Base-by-base conservation (phyloP, 2,888 invertebrate species). In the Ryuthela nishihirai region DNA sequence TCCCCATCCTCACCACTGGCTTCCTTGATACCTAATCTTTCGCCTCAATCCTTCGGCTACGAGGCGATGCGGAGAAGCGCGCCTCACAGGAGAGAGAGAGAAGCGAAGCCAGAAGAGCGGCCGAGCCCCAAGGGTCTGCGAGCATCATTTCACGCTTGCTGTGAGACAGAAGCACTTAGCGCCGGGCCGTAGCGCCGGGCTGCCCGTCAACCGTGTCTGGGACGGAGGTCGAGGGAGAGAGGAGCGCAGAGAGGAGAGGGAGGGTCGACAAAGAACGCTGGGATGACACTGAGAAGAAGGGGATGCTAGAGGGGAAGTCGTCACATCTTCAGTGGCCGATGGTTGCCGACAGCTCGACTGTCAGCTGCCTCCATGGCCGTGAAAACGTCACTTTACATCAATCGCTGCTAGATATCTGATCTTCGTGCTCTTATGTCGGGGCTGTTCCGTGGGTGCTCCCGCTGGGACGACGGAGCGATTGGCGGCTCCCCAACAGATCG, bases 81-180 rank as follows among this genome's bases (percentile, higher is more conserved):
- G n/a, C n/a, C n/a, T n/a, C n/a, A n/a, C n/a, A n/a, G n/a, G n/a
- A n/a, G n/a, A n/a, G n/a, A n/a, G n/a, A n/a, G n/a, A n/a, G n/a
- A n/a, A n/a, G n/a, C n/a, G n/a, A n/a, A n/a, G n/a, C n/a, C n/a
- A n/a, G n/a, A n/a, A n/a, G n/a, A n/a, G n/a, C n/a, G n/a, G n/a
- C n/a, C n/a, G n/a, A n/a, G n/a, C n/a, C n/a, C n/a, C n/a, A n/a
- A n/a, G n/a, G n/a, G n/a, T n/a, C n/a, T n/a, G n/a, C n/a, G n/a
- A n/a, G 10, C n/a, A n/a, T 32, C 29, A 41, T 58, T 50, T 58
- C 56, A 58, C 46, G 56, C 56, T 58, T 32, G 24, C 36, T 36
- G 36, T 29, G 36, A 42, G 43, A 35, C n/a, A 20, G 25, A 44
- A 32, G 38, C 21, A 35, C n/a, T n/a, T n/a, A n/a, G n/a, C n/a